Evolutionary conservation across 2,113 vertebrate species (phyloP), one percentile per base, ranked within the genome.

Genomic region (Montifringilla adamsi): DNA sequence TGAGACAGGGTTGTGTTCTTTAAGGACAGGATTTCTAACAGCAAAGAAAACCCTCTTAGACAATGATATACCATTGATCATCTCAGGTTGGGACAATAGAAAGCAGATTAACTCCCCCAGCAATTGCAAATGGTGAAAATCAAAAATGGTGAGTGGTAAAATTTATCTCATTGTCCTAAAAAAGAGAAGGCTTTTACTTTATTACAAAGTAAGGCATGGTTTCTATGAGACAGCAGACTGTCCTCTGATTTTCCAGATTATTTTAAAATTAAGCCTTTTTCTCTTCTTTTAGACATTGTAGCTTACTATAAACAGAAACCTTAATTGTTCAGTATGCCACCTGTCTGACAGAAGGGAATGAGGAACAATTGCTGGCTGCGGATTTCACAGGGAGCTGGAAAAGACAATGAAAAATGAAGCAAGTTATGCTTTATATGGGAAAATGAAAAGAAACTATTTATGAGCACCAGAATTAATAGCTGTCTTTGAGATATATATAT

Each of bases 361-460:
- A 91, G 30, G 43, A 87, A 69, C 5, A 4, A 63, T 90, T 80
- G 80, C n/a, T 60, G 33, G 88, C 82, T 85, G 33, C 79, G 59
- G 52, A 86, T 92, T 96, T 94, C 79, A 88, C 10, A 6, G 12
- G 24, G 33, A 93, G 31, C 26, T 8, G 3, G 7, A 31, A 81
- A 90, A 90, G 59, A 92, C 35, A 94, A 82, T 53, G 67, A 52
- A 90, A 91, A 67, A 44, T 43, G 3, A 87, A 89, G 22, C n/a
- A 28, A 39, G 15, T 16, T 73, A 64, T 18, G 12, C 84, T 81
- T 86, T 41, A 24, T 43, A 72, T 23, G 4, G 62, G 22, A 79
- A 95, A 87, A 89, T 44, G 4, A 83, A 87, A 84, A 82, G 27
- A 84, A 96, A 69, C 5, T 22, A 37, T 82, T 94, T 91, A 62